Conservation (phyloP, 2,797 vertebrate species). For the Orientallactaga sibirica region DNA sequence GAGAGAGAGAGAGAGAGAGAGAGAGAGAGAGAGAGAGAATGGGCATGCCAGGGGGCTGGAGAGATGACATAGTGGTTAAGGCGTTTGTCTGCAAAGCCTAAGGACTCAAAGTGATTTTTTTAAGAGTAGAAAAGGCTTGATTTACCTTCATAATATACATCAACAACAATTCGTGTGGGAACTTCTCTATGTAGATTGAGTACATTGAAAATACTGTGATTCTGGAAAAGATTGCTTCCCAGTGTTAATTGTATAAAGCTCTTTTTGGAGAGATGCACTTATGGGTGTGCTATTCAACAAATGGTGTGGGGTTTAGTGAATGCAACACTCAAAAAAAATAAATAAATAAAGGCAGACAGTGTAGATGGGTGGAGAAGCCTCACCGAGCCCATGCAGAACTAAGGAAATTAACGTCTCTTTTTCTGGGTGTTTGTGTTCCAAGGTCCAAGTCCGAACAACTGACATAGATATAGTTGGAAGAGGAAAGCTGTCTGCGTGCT, state of each 20-base stretch:
- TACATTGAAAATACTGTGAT: neutral
- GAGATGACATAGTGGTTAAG: no score
- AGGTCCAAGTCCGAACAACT: neutral
- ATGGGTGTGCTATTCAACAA: neutral
- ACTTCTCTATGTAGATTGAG: neutral
- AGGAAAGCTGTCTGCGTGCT: neutral
- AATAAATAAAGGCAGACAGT: neutral
- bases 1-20: no score
- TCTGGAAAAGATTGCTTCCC: neutral
- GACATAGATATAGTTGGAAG: neutral
- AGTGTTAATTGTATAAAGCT: constrained; percentile 11
- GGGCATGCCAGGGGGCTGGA: no score
- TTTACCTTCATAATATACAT: neutral
- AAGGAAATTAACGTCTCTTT: neutral
- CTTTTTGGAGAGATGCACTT: neutral
- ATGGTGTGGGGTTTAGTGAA: neutral
- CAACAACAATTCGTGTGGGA: neutral
- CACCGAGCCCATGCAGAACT: neutral
- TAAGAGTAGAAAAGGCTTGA: neutral
- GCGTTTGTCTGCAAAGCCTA: no score
- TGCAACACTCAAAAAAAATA: neutral
- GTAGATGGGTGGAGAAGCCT: neutral
- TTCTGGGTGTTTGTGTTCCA: neutral
- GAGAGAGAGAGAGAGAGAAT: no score
- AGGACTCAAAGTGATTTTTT: neutral